Evolutionary conservation across 2,888 invertebrate genomes (phyloP), one percentile per base, ranked within the genome.

Genomic region (Magallana nippona): DNA sequence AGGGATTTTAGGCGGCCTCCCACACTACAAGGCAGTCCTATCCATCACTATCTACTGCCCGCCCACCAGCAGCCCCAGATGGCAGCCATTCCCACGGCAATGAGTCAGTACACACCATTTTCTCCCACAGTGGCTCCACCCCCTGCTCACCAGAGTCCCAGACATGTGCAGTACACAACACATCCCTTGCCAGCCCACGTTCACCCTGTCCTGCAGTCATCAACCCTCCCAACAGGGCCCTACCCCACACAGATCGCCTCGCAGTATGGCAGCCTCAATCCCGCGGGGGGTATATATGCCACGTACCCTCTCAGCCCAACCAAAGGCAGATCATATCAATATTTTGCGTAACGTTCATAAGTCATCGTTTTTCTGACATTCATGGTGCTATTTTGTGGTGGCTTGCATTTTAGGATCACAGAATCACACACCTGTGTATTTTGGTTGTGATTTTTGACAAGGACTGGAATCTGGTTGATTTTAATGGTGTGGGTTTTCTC

Each of bases 101-200:
- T 91, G 44, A 89, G 90, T 32, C 92, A 92, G 86, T 92, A 90
- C 84, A 91, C 89, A 77, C 92, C 93, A 3, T 93, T 93, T 85
- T 91, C 93, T 81, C 91, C 93, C 78, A 88, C 90, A 80, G 95
- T 96, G 89, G 96, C 97, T 63, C 97, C 97, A 79, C 97, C 97
- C 13, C 96, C 97, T 80, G 97, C 97, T 27, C 97, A 94, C 88
- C 96, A 96, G 90, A 96, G 96, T 92, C 97, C 97, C 82, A 95
- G 96, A 44, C 92, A 94, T 81, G 91, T 93, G 87, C 95, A 96
- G 90, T 93, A 90, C 94, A 96, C 97, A 86, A 95, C 96, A 81
- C 97, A 97, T 94, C 97, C 97, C 78, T 94, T 97, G 91, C 97
- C 97, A 86, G 97, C 97, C 11, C 97, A 97, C 94, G 96, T 97